Conservation (phyloP, 2,888 invertebrate genomes). For the Chaetogeoica ovagalla region DNA sequence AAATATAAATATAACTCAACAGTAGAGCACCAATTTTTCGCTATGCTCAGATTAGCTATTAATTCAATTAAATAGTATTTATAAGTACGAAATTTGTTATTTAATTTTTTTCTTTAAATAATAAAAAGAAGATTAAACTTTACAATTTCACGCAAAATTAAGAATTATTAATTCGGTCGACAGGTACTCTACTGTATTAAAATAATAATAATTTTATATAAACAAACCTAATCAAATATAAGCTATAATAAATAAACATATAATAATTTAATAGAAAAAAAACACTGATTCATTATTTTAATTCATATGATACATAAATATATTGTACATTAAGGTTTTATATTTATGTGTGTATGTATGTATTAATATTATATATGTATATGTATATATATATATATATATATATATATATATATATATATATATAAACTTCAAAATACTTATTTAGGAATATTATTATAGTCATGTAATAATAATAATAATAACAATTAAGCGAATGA, state of each 20-base stretch:
- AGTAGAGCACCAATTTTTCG: slow-evolving; percentile 32
- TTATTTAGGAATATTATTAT: slow-evolving; percentile 46
- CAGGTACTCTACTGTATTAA: slow-evolving; percentile 36
- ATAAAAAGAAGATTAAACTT: slow-evolving; percentile 9
- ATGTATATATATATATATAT: not conserved
- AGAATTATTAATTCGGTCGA: slow-evolving; percentile 48
- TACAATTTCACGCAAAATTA: slow-evolving; percentile 11
- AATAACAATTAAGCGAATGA: slow-evolving; percentile 46
- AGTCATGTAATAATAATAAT: slow-evolving; percentile 39
- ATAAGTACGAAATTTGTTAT: not conserved
- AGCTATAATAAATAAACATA: slow-evolving; percentile 41
- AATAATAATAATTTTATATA: slow-evolving; percentile 36
- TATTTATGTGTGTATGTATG: too few species aligned
- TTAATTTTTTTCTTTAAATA: not conserved
- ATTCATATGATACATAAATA: slow-evolving; percentile 3
- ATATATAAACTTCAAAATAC: slow-evolving; percentile 35
- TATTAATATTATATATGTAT: slow-evolving; percentile 1
- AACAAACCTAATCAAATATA: slow-evolving; percentile 36
- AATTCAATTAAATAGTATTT: slow-evolving; percentile 10
- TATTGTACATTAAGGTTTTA: not conserved
- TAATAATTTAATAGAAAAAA: slow-evolving; percentile 44
- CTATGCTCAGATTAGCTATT: not conserved
- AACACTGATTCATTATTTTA: slow-evolving; percentile 43
- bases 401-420: slow-evolving; percentile 30
- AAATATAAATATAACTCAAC: slow-evolving; percentile 21